Percentiles rank a stretch among this genome's conserved stretches.
phyloP scores from a whole-genome alignment of 1,140 invertebrate genomes.

The Acromyrmex charruanus region DNA sequence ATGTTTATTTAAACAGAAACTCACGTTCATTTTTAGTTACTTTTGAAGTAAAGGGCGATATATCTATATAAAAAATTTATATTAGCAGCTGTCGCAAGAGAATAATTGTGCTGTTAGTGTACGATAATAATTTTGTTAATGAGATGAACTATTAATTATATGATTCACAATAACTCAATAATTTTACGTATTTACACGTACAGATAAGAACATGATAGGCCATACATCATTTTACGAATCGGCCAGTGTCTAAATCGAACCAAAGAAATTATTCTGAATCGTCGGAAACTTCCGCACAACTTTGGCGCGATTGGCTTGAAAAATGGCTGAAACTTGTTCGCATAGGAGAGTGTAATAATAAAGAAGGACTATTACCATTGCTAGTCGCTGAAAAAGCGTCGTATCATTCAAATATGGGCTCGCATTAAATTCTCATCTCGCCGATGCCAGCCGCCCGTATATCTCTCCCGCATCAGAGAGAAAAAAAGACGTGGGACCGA shows the following conservation, averaged over 20 bases:
- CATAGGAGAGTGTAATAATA: constrained; percentile 43
- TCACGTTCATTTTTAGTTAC: no score
- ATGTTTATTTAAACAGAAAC: no score
- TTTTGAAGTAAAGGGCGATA: no score
- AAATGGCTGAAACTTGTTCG: constrained; percentile 54
- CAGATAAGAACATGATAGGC: constrained; percentile 19
- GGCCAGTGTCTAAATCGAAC: constrained; percentile 5
- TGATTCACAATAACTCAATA: neutral
- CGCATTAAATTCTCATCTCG: constrained; percentile 61
- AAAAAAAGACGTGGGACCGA: constrained; percentile 43
- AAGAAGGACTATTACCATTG: constrained; percentile 58
- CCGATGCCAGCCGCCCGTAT: constrained; percentile 56
- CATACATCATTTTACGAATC: neutral
- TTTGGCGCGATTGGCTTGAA: constrained; percentile 33
- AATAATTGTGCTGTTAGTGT: neutral
- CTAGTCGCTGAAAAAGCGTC: constrained; percentile 50
- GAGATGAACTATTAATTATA: neutral
- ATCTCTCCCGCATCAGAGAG: constrained; percentile 22
- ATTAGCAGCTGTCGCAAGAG: neutral
- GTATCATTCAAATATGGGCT: constrained; percentile 61
- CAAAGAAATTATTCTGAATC: constrained; percentile 27
- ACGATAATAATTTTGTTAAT: neutral
- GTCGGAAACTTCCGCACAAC: constrained; percentile 23
- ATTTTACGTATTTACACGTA: constrained; percentile 8
- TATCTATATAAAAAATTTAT: no score